phyloP scores from a whole-genome alignment of 2,113 vertebrate genomes.

The Apeltes quadracus region DNA sequence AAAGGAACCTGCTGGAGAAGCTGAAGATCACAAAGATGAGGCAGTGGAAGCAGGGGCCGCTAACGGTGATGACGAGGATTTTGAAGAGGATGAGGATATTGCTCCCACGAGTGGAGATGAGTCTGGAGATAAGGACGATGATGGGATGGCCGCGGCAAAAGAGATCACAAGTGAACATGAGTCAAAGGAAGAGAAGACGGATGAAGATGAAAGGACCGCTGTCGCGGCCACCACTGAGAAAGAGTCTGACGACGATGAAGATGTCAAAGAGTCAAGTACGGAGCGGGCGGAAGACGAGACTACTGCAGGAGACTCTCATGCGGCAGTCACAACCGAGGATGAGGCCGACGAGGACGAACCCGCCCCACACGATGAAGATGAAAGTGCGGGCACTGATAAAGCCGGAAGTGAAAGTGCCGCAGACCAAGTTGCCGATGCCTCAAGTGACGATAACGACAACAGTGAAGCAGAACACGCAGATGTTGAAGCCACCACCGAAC shows the following conservation, averaged over 20 bases:
- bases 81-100: constrained; percentile 19
- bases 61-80: constrained; percentile 5
- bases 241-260: not conserved
- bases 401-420: not conserved
- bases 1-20: constrained; percentile 18
- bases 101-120: constrained; percentile 6
- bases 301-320: not conserved
- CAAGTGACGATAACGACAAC: constrained; percentile 22
- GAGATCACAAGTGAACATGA: not conserved
- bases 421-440: constrained; percentile 5
- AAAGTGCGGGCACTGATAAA: not conserved
- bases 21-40: constrained; percentile 2
- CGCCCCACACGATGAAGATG: not conserved
- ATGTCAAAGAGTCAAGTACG: not conserved
- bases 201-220: not conserved
- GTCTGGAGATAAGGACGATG: constrained; percentile 31
- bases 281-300: not conserved
- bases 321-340: not conserved
- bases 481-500: not conserved
- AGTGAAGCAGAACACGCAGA: not conserved
- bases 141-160: not conserved
- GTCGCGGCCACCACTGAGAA: constrained; percentile 5
- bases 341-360: constrained; percentile 24
- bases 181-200: not conserved
- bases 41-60: constrained; percentile 1